Evolutionary conservation across 2,113 vertebrate genomes (phyloP), one percentile per base, ranked within the genome.

Genomic region (Prochilodus magdalenae): DNA sequence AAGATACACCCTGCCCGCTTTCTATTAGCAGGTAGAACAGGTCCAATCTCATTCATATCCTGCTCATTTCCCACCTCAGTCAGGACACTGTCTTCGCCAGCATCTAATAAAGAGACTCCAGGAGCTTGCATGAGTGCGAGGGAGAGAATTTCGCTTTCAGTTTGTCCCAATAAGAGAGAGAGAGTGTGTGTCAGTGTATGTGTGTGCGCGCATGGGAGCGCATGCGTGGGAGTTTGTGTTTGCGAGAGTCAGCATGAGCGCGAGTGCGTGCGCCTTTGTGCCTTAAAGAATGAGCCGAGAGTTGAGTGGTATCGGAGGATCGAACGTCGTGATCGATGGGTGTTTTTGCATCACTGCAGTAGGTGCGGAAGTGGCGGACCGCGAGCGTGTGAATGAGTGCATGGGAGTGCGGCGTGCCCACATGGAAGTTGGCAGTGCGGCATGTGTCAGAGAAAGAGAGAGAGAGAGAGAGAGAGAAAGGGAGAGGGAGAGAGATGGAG

Each of bases 361-460:
- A 30, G 5, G 70, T 63, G 62, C 49, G 24, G 53, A 24, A 67
- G 71, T 53, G 71, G 62, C 24, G 18, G 47, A 20, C 36, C 15
- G 40, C 24, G n/a, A 60, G 73, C 73, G 71, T 77, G 59, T 62
- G 70, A 53, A 66, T 78, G 69, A 22, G 70, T 24, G 59, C 53
- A 65, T 75, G 33, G 71, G 44, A 22, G 63, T 65, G 71, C 30
- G 12, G 29, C 53, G 57, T n/a, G 49, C 55, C 80, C 80, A 82
- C 55, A 27, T 82, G 80, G 36, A 85, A 83, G 72, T 79, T 83
- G 66, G 77, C 77, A 73, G 57, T 73, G 74, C 53, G 79, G 79
- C 73, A 73, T 83, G 85, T 86, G 73, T 77, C 69, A 53, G 57
- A 74, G 51, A 77, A 47, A 55, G 75, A 67, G 66, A 71, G 44